phyloP scores from a whole-genome alignment of 2,888 invertebrate species.

The Troides aeacus region DNA sequence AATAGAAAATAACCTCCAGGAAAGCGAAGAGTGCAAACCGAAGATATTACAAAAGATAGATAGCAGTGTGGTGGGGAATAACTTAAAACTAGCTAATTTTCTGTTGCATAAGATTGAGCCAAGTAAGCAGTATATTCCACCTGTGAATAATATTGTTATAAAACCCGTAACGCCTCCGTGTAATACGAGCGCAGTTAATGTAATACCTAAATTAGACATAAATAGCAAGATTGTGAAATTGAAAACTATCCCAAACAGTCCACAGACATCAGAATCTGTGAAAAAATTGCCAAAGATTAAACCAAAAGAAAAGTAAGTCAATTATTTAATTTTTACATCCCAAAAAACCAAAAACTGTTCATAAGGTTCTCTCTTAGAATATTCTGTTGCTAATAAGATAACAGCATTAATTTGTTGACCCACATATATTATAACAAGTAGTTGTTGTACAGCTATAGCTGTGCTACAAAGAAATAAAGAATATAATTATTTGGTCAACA shows the following conservation, averaged over 20 bases:
- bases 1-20: slow-evolving; percentile 57
- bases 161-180: slow-evolving; percentile 51
- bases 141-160: slow-evolving; percentile 43
- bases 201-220: slow-evolving; percentile 58
- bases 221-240: slow-evolving; percentile 68
- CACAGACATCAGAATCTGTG: slow-evolving; percentile 40
- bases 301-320: slow-evolving; percentile 69
- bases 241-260: slow-evolving; percentile 52
- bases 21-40: slow-evolving; percentile 48
- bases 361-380: not conserved
- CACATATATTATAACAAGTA: too few relatives aligned
- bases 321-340: slow-evolving; percentile 13
- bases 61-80: slow-evolving; percentile 55
- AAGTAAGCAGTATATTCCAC: slow-evolving; percentile 38
- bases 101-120: slow-evolving; percentile 60
- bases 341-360: not conserved
- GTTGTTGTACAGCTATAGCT: too few relatives aligned
- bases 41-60: slow-evolving; percentile 57
- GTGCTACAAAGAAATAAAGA: too few relatives aligned
- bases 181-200: slow-evolving; percentile 41
- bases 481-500: too few relatives aligned
- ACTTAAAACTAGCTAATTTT: slow-evolving; percentile 68
- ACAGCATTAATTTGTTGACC: too few relatives aligned
- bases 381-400: too few relatives aligned
- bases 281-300: slow-evolving; percentile 67